Percentiles rank a stretch among this genome's conserved stretches.
These are phyloP conservation scores for Dione vanillae DNA, from an alignment of 2,888 invertebrate species.

Conservation along the genomic window DNA sequence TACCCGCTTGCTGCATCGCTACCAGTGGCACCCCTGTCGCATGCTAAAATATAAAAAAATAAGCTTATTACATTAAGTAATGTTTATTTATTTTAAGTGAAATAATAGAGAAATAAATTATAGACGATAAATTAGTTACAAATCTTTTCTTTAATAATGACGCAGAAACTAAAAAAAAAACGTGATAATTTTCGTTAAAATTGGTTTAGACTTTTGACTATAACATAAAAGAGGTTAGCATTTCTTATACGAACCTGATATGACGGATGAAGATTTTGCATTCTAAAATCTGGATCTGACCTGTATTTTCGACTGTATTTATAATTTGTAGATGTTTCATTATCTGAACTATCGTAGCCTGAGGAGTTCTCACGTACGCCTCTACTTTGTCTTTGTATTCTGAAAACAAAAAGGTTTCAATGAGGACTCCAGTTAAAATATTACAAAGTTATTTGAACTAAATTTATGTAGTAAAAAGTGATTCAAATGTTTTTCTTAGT, in stretches of 20 bases:
- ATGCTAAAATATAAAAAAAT: slow-evolving; percentile 54
- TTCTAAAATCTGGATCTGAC: slow-evolving; percentile 94
- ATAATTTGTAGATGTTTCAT: slow-evolving; percentile 87
- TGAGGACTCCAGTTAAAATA: background rate
- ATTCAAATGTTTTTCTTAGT: background rate
- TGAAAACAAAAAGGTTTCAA: slow-evolving; percentile 49
- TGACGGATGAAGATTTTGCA: slow-evolving; percentile 85
- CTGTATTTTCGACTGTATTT: slow-evolving; percentile 90
- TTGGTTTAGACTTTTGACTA: too few species aligned
- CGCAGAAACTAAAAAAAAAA: too few species aligned
- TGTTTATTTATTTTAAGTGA: background rate
- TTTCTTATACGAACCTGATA: slow-evolving; percentile 70
- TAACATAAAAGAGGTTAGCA: background rate
- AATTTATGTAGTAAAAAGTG: background rate
- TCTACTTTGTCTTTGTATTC: slow-evolving; percentile 84
- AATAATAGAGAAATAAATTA: background rate
- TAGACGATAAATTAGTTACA: background rate
- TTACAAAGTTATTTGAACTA: background rate
- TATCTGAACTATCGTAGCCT: slow-evolving; percentile 96
- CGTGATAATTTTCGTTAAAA: too few species aligned
- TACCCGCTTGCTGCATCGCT: slow-evolving; percentile 88
- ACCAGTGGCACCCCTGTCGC: slow-evolving; percentile 85
- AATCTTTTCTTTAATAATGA: background rate
- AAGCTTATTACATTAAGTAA: too few species aligned
- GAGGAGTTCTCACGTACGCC: slow-evolving; percentile 93